phyloP scores from a whole-genome alignment of 2,797 vertebrate species.

The Nasua narica region DNA sequence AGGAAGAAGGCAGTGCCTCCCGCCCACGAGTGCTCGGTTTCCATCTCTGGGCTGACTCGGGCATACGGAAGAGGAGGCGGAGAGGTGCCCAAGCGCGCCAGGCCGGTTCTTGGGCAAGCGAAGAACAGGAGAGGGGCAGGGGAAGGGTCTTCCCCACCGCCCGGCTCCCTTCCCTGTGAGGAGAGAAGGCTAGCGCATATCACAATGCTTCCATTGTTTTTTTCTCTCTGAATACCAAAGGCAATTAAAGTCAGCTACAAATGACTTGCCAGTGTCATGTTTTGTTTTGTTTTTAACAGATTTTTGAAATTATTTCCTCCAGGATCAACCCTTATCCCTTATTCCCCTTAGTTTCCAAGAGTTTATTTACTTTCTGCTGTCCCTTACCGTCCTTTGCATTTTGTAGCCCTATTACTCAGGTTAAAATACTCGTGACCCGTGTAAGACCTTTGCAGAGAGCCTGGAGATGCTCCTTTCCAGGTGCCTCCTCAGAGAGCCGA shows the following conservation, averaged over 20 bases:
- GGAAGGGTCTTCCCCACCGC: not conserved
- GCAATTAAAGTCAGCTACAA: constrained; percentile 61
- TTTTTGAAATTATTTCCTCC: constrained; percentile 5
- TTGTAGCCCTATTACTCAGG: constrained; percentile 42
- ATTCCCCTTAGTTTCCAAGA: constrained; percentile 47
- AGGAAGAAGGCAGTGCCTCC: not conserved
- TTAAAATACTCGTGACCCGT: not conserved
- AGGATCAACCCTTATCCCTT: not conserved
- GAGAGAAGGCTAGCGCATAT: not conserved
- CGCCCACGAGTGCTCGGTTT: not conserved
- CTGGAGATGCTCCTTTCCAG: not conserved
- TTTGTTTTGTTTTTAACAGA: constrained; percentile 39
- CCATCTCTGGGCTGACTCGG: not conserved
- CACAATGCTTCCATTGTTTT: constrained; percentile 30
- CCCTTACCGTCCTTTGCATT: not conserved
- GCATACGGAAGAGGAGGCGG: not conserved
- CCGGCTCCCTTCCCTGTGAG: not conserved
- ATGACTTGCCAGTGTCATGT: constrained; percentile 53
- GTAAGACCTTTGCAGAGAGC: not conserved
- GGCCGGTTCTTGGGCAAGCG: not conserved
- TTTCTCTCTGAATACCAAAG: constrained; percentile 73
- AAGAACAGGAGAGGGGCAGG: not conserved
- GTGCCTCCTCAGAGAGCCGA: not conserved
- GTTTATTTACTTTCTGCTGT: not conserved
- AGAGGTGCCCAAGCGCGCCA: not conserved